Evolutionary conservation across 2,113 vertebrate genomes (phyloP).

Genomic region (Notarius lentiginosus): DNA sequence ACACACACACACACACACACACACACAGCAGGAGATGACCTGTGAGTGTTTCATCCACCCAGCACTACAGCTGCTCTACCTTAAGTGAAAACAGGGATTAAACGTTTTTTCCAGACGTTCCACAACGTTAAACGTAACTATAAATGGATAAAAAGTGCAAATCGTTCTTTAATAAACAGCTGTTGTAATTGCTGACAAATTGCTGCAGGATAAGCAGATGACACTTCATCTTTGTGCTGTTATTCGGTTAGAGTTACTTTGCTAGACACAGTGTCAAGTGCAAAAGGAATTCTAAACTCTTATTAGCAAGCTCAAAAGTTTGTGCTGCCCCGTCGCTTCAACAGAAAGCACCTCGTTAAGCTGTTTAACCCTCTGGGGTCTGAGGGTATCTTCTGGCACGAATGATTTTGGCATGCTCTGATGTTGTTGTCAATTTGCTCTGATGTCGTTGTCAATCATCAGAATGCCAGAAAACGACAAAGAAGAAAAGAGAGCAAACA

Average conservation of each 20-base stretch:
- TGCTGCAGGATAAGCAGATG: too few species aligned
- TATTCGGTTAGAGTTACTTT: not conserved
- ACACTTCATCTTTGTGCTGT: too few species aligned
- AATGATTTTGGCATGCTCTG: too few species aligned
- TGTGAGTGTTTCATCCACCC: not conserved
- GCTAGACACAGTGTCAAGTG: not conserved
- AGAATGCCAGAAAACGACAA: too few species aligned
- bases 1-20: conserved; percentile 21
- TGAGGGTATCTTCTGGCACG: too few species aligned
- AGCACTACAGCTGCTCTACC: not conserved
- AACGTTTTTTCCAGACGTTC: not conserved
- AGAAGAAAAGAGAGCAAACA: too few species aligned
- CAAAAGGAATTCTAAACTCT: not conserved
- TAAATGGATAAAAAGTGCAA: not conserved
- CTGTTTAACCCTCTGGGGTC: not conserved
- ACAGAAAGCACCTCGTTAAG: not conserved
- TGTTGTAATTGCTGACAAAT: not conserved
- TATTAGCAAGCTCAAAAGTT: not conserved
- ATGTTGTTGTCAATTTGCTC: too few species aligned
- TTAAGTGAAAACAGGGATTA: not conserved
- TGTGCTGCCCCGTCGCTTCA: not conserved
- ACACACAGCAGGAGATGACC: not conserved
- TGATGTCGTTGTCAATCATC: too few species aligned
- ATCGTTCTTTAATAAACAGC: not conserved
- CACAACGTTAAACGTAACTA: not conserved